Base-by-base conservation (phyloP, 2,113 vertebrate genomes). In the Tetrao urogallus region DNA sequence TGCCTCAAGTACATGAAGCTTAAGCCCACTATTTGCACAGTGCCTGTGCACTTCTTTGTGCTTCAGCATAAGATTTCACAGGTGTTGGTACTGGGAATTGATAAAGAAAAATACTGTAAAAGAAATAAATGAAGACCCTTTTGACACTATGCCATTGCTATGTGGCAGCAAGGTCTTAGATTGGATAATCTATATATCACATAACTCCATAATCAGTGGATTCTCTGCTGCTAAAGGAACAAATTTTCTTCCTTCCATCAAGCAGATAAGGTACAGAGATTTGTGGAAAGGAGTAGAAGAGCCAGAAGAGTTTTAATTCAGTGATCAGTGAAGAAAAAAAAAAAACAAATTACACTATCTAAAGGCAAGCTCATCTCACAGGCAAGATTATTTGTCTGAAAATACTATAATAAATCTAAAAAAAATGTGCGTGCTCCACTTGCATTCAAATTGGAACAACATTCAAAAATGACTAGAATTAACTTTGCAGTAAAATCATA, bases 31-130 rank as follows among this genome's bases (percentile, higher is more conserved):
- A 42, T 10, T 71, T 4, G 27, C 57, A 63, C 38, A 42, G 34
- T 67, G 74, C 17, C 17, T 80, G 21, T 21, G 67, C 11, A 40
- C 4, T 45, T 5, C 0, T 13, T 19, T 4, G 22, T 5, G 2
- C 27, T 17, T 8, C 11, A 80, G n/a, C 0, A 0, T 24, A 72
- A 48, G 24, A 36, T 77, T 64, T 56, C 24, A 47, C 13, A 5
- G 9, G 50, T 71, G 57, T 25, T 30, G 48, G 50, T 38, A 74
- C 11, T 38, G 24, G 77, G n/a, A 86, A 11, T 7, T 17, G 14
- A 1, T 1, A 5, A 4, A 47, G 21, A 50, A 77, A 78, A 67
- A 72, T 34, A 32, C 16, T 24, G 8, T 47, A 50, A 60, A 83
- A 81, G 8, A 63, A 2, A 2, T 56, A 82, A 89, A 81, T 45